phyloP scores from a whole-genome alignment of 2,888 invertebrate genomes.

The Platynereis dumerilii region DNA sequence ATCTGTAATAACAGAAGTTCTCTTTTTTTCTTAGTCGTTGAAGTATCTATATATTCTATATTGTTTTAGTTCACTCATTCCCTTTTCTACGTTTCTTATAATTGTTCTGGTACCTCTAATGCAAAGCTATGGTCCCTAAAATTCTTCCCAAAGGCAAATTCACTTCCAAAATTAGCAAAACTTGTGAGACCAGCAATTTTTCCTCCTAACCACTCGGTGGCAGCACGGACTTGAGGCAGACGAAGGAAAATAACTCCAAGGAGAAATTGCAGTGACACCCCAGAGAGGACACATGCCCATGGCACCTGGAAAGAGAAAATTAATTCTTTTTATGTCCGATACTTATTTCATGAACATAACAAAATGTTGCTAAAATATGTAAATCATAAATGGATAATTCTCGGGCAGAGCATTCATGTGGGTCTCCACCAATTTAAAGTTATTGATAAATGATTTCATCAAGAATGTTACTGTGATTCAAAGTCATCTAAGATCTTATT shows the following conservation, averaged over 20 bases:
- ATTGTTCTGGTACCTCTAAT: not conserved
- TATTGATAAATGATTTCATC: too few species aligned
- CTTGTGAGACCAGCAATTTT: not conserved
- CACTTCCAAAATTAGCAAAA: not conserved
- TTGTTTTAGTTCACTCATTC: too few species aligned
- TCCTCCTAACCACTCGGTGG: not conserved
- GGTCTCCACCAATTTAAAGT: too few species aligned
- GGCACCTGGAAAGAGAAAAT: constrained; percentile 1
- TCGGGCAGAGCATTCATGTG: too few species aligned
- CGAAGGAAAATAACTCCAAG: not conserved
- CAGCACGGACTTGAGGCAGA: not conserved
- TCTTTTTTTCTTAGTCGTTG: too few species aligned
- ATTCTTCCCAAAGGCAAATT: not conserved
- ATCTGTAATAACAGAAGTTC: too few species aligned
- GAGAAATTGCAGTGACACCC: not conserved
- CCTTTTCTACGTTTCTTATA: too few species aligned
- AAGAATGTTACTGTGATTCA: too few species aligned
- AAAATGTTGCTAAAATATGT: not conserved
- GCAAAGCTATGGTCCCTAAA: not conserved
- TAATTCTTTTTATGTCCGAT: not conserved
- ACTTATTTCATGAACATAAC: not conserved
- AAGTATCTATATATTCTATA: too few species aligned
- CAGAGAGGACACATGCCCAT: not conserved
- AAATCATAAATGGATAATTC: too few species aligned
- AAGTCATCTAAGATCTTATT: too few species aligned